phyloP scores from a whole-genome alignment of 1,140 invertebrate species.

The Zaprionus tsacasi region DNA sequence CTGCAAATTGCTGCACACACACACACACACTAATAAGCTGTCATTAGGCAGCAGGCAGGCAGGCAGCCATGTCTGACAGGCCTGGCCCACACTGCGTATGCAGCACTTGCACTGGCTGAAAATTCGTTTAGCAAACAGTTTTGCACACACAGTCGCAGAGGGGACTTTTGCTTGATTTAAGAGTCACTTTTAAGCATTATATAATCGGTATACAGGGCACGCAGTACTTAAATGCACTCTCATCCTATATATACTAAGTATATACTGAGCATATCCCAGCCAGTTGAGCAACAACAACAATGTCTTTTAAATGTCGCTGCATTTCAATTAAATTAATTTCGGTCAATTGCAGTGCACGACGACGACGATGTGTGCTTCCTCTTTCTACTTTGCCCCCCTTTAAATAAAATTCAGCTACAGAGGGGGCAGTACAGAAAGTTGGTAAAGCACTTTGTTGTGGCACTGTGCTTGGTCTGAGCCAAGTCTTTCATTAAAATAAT shows the following conservation, averaged over 20 bases:
- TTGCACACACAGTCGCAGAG: not conserved
- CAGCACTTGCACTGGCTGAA: conserved; percentile 27
- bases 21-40: conserved; percentile 55
- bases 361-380: not conserved
- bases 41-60: conserved; percentile 38
- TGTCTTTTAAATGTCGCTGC: conserved; percentile 8
- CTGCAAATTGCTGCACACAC: conserved; percentile 23
- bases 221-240: not conserved
- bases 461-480: conserved; percentile 3
- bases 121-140: not conserved
- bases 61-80: not conserved
- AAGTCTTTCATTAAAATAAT: conserved; percentile 74
- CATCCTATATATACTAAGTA: not conserved
- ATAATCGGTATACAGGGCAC: not conserved
- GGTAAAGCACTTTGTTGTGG: conserved; percentile 19
- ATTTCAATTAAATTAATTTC: conserved; percentile 22
- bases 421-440: not conserved
- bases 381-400: not conserved
- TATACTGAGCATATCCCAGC: no score
- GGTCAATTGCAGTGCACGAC: conserved; percentile 23
- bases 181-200: not conserved
- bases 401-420: conserved; percentile 62
- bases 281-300: not conserved
- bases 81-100: conserved; percentile 22
- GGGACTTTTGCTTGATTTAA: not conserved